Base-by-base conservation (phyloP, 35 echinoderm and acorn worm genomes). In the Apostichopus japonicus region DNA sequence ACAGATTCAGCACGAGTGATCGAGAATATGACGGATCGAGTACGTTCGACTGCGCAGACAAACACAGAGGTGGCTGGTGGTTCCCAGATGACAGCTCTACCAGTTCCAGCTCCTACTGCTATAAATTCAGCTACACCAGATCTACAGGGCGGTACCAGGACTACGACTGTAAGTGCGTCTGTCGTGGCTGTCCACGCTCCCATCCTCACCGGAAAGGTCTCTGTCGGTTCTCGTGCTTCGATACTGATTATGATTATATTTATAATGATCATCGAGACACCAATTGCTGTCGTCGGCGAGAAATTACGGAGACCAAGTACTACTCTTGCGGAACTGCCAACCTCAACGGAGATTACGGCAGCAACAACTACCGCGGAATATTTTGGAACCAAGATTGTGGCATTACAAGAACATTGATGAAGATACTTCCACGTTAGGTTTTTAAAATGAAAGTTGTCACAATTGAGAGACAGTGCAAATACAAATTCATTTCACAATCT, bases 41-140 rank as follows among this genome's bases (percentile, higher is more conserved):
- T n/a, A 83, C 79, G 13, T 80, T 55, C 55, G 54, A 83, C 27
- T 83, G 79, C 55, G 79, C 79, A 57, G 79, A 83, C 10, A n/a
- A 54, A 19, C 79, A 83, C 27, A 7, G 79, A 52, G 79, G 79
- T 56, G 79, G 79, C 9, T 83, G 79, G 79, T 83, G 79, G 79
- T 83, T 54, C 21, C 79, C 71, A 3, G 71, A 75, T 19, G 71
- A 75, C n/a, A 75, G 1, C n/a, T 19, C 15, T 19, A 75, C 71
- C 4, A 19, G 71, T 19, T 21, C 71, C n/a, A 75, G 15, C 22
- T 7, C 6, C 7, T 6, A 75, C 16, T 75, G 71, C 71, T 75
- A 75, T 19, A 21, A 14, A 19, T 75, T 75, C 71, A 75, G 21
- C 17, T 19, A 75, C 16, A 75, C 15, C n/a, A 19, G 15, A 19